Evolutionary conservation across 2,113 vertebrate genomes (phyloP), one percentile per base, ranked within the genome.

Genomic region (Oncorhynchus mykiss): DNA sequence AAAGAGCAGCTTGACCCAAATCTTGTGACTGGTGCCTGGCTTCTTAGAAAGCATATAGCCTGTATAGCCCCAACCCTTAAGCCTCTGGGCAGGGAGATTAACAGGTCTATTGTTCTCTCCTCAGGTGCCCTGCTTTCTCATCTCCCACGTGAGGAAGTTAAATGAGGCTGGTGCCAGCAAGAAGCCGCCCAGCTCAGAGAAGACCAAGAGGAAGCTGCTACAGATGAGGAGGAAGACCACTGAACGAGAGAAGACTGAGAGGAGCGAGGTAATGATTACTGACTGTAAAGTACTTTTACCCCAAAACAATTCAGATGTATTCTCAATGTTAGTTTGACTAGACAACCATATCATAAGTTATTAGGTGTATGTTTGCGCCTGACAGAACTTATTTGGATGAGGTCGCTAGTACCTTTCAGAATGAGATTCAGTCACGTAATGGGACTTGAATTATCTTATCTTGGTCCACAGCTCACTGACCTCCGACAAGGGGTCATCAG

Each of bases 91-190:
- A 62, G n/a, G 20, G 7, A 62, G n/a, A 22, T 62, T 24, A 62
- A 62, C 24, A 54, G 59, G 59, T 62, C 5, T 62, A 62, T 66
- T 84, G 34, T 72, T n/a, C 59, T 22, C 49, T 79, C 31, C 82
- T 25, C 81, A 99, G 97, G 94, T 99, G 1, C 97, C 97, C 0
- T 95, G 89, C 59, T 99, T 99, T 81, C 86, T 99, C 76, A 92
- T 99, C 83, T 91, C 93, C 25, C 97, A 99, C 78, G 94, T 99
- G 62, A 94, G 97, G 86, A 96, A 95, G 88, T 94, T 99, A 94
- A 99, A 97, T 22, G 95, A 97, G 72, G 94, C 93, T 6, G 88
- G 95, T 1, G 88, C 90, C 88, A 92, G 91, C 76, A 95, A 94
- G 88, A 95, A 91, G 49, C 93, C 94, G 14, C 87, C 93, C 14